A percentile compares a stretch with the other conserved stretches of the same genome.
Evolutionary conservation across 1,140 invertebrate species (phyloP).

Genomic region (Dolichoris vasculosae): DNA sequence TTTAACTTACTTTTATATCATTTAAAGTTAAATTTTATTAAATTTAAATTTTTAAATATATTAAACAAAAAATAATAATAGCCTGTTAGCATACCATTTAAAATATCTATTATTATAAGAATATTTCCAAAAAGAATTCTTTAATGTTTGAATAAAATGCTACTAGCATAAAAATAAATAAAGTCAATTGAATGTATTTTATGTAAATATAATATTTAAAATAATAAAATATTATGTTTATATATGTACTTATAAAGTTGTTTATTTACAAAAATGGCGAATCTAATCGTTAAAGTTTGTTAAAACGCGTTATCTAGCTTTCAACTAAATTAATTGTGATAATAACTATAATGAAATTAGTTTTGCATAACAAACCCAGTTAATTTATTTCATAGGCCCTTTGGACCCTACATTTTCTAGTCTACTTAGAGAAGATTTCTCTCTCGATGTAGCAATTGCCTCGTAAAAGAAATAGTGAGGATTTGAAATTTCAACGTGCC

Average conservation of each 20-base stretch:
- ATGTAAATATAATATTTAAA: too few relatives aligned
- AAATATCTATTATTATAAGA: too few relatives aligned
- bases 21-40: too few relatives aligned
- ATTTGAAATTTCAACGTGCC: slow-evolving; percentile 46
- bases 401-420: slow-evolving; percentile 23
- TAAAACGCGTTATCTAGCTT: slow-evolving; percentile 11
- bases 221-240: not conserved
- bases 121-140: too few relatives aligned
- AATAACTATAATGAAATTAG: slow-evolving; percentile 50
- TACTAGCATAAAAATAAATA: too few relatives aligned
- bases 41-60: too few relatives aligned
- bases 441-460: not conserved
- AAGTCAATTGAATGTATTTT: too few relatives aligned
- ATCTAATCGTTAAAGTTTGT: slow-evolving; percentile 18
- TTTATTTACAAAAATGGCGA: slow-evolving; percentile 3
- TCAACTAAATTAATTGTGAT: slow-evolving; percentile 41
- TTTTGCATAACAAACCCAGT: slow-evolving; percentile 50
- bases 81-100: too few relatives aligned
- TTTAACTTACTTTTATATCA: too few relatives aligned
- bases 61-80: too few relatives aligned
- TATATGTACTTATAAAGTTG: not conserved
- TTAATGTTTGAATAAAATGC: too few relatives aligned
- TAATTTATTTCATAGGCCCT: slow-evolving; percentile 40
- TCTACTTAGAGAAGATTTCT: slow-evolving; percentile 10
- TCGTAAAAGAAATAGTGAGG: not conserved